Percentiles rank a stretch among this genome's conserved stretches.
These are phyloP conservation scores for Neolamprologus falcicula DNA, from an alignment of 2,113 vertebrate genomes.

Conservation along the genomic window DNA sequence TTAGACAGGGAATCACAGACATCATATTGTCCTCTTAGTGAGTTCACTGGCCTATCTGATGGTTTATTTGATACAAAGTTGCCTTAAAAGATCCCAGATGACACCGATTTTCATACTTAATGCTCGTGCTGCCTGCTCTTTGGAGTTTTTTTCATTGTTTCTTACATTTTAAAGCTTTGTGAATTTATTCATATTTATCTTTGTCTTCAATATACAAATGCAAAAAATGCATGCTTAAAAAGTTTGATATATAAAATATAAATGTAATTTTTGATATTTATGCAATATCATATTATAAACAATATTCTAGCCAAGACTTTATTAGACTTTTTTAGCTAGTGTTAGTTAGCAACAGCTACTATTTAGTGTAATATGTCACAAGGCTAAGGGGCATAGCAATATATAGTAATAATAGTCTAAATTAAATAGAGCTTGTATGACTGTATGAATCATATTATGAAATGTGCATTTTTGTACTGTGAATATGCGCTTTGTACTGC, in stretches of 20 bases:
- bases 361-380: not conserved
- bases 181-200: not conserved
- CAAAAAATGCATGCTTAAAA: not conserved
- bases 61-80: not conserved
- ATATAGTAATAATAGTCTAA: not conserved
- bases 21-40: conserved; percentile 28
- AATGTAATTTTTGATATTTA: not conserved
- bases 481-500: not conserved
- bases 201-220: not conserved
- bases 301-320: not conserved
- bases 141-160: not conserved
- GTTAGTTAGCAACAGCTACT: not conserved
- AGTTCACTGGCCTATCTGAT: conserved; percentile 15
- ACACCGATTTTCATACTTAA: not conserved
- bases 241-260: not conserved
- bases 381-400: not conserved
- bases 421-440: not conserved
- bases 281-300: not conserved
- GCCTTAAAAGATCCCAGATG: not conserved
- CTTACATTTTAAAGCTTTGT: not conserved
- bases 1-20: conserved; percentile 17
- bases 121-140: not conserved
- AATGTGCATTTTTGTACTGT: not conserved
- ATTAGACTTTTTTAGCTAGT: not conserved
- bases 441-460: not conserved